A percentile compares a stretch with the other conserved stretches of the same genome.
phyloP scores from a whole-genome alignment of 37 sponge, comb jelly and placozoan genomes.

The Aplysina aerophoba region DNA sequence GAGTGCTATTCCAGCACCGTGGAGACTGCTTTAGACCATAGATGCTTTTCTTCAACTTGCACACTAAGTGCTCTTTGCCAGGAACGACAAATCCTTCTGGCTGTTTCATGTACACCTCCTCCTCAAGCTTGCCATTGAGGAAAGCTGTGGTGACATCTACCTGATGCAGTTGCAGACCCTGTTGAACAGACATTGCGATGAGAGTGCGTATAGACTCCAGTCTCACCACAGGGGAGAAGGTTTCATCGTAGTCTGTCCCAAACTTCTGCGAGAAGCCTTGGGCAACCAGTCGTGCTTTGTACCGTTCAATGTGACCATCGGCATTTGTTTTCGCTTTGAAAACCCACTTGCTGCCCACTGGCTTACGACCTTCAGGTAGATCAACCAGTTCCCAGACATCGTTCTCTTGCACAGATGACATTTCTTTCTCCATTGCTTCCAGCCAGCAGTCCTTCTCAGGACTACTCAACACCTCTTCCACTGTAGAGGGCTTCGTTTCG shows the following conservation, averaged over 20 bases:
- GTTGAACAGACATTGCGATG: constrained; percentile 35
- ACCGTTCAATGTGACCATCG: constrained; percentile 47
- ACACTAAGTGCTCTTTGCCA: constrained; percentile 47
- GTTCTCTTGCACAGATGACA: constrained; percentile 53
- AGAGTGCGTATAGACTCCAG: constrained; percentile 41
- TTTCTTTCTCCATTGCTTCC: constrained; percentile 61
- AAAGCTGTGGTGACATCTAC: constrained; percentile 65
- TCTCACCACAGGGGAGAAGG: constrained; percentile 54
- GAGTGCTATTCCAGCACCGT: too few species aligned
- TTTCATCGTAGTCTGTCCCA: constrained; percentile 61
- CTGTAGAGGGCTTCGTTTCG: constrained; percentile 20
- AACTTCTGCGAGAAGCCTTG: constrained; percentile 59
- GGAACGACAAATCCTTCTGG: constrained; percentile 48
- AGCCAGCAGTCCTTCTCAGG: constrained; percentile 40
- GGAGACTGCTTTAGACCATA: too few species aligned
- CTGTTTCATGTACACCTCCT: constrained; percentile 63
- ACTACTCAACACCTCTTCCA: constrained; percentile 38
- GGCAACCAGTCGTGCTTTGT: constrained; percentile 62
- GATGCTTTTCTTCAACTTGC: constrained; percentile 38
- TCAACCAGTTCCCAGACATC: constrained; percentile 64
- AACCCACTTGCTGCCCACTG: constrained; percentile 68
- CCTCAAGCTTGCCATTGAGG: constrained; percentile 45
- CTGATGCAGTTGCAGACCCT: constrained; percentile 50
- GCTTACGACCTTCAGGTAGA: constrained; percentile 37
- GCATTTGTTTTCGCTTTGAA: constrained; percentile 42